Conservation (phyloP, 2,888 invertebrate species). For the Muschampia plurimacula region DNA sequence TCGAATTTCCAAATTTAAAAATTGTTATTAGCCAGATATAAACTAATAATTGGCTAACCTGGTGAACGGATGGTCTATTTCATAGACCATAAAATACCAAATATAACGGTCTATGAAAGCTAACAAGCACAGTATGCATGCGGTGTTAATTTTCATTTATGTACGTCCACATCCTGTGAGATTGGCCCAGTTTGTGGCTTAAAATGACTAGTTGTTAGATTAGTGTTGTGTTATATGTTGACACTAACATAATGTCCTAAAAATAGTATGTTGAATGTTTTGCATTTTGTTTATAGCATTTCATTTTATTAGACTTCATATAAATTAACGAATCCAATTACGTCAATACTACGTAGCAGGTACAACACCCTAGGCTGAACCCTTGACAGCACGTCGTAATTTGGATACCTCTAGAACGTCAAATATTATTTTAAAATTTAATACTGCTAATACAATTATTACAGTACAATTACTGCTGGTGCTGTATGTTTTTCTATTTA, state of each 20-base stretch:
- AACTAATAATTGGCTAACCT: constrained; percentile 17
- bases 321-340: no score
- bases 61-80: constrained; percentile 39
- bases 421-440: no score
- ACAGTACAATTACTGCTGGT: no score
- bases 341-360: no score
- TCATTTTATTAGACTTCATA: no score
- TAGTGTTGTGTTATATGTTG: constrained; percentile 6
- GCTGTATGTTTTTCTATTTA: no score
- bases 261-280: background rate
- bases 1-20: background rate
- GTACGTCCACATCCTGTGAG: constrained; percentile 53
- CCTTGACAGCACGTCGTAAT: background rate
- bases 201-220: constrained; percentile 53
- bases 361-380: no score
- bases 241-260: background rate
- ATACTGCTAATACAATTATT: no score
- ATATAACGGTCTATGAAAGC: constrained; percentile 43
- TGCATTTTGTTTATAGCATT: no score
- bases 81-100: constrained; percentile 36
- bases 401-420: background rate
- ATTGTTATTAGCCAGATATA: background rate
- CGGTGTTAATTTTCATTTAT: constrained; percentile 50
- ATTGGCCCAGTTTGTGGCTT: constrained; percentile 62
- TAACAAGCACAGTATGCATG: constrained; percentile 48